Percentiles rank a stretch among this genome's conserved stretches.
phyloP scores from a whole-genome alignment of 2,888 invertebrate genomes.

The Pollenia angustigena region DNA sequence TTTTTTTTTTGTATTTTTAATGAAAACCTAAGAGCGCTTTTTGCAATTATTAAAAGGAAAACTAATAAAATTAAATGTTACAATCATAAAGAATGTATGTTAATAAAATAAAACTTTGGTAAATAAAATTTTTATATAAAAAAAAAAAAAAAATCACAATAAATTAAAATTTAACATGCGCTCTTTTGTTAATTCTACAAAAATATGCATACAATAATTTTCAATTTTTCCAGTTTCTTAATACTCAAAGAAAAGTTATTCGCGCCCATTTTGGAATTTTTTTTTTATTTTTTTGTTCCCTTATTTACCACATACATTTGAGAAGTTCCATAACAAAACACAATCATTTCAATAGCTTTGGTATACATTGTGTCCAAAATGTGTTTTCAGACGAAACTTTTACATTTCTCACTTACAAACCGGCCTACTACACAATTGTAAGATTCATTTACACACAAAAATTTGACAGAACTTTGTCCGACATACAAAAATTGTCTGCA shows the following conservation, averaged over 20 bases:
- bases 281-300: conserved; percentile 63
- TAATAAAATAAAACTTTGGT: conserved; percentile 66
- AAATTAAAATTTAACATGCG: conserved; percentile 45
- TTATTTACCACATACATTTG: conserved; percentile 51
- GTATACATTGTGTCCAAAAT: no score
- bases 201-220: conserved; percentile 16
- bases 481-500: no score
- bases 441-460: no score
- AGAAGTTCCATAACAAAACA: conserved; percentile 9
- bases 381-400: no score
- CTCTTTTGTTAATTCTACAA: conserved; percentile 31
- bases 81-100: conserved; percentile 30
- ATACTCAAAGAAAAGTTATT: background rate
- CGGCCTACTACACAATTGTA: no score
- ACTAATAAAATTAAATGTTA: conserved; percentile 27
- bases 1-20: background rate
- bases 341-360: no score
- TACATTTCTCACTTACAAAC: no score
- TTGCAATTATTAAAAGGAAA: background rate
- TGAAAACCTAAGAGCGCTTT: conserved; percentile 24
- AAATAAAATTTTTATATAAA: conserved; percentile 26
- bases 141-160: conserved; percentile 22
- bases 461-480: no score
- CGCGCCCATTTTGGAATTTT: background rate
- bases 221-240: background rate